Percentiles rank a stretch among this genome's conserved stretches.
These are phyloP conservation scores for Hafferia zeledoni DNA, from an alignment of 2,797 vertebrate species.

Conservation along the genomic window DNA sequence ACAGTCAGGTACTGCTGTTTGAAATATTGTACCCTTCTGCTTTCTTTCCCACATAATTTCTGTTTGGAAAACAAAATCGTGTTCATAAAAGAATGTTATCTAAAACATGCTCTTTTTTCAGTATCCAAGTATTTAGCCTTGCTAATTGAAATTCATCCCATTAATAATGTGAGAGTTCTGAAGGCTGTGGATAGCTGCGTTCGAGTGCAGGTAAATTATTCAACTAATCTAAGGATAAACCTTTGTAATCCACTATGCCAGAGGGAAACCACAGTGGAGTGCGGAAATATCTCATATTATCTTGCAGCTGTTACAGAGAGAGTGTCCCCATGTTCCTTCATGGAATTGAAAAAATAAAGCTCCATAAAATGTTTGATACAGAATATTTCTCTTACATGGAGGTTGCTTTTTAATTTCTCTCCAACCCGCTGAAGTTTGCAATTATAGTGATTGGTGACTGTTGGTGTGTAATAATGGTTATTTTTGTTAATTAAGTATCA, in stretches of 20 bases:
- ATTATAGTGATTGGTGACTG: background rate
- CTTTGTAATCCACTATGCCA: background rate
- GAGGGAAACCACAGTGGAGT: background rate
- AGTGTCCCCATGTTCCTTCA: background rate
- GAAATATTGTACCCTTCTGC: background rate
- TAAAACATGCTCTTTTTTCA: slow-evolving; percentile 64
- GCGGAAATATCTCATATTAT: background rate
- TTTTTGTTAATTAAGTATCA: background rate
- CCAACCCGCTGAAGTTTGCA: background rate
- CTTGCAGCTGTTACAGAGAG: background rate
- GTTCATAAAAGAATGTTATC: background rate
- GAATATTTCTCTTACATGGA: background rate
- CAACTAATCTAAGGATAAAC: background rate
- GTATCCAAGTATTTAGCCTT: slow-evolving; percentile 90
- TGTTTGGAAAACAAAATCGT: background rate
- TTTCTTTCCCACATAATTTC: background rate
- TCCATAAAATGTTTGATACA: background rate
- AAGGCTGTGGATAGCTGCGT: slow-evolving; percentile 93
- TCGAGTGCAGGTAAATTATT: slow-evolving; percentile 89
- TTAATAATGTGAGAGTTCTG: slow-evolving; percentile 93
- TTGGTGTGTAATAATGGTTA: background rate
- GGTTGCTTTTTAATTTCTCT: background rate
- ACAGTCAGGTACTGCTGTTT: slow-evolving; percentile 75
- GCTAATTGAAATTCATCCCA: slow-evolving; percentile 91
- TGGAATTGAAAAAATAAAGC: background rate